Evolutionary conservation across 2,797 vertebrate species (phyloP), one percentile per base, ranked within the genome.

Genomic region (Hemibagrus guttatus): DNA sequence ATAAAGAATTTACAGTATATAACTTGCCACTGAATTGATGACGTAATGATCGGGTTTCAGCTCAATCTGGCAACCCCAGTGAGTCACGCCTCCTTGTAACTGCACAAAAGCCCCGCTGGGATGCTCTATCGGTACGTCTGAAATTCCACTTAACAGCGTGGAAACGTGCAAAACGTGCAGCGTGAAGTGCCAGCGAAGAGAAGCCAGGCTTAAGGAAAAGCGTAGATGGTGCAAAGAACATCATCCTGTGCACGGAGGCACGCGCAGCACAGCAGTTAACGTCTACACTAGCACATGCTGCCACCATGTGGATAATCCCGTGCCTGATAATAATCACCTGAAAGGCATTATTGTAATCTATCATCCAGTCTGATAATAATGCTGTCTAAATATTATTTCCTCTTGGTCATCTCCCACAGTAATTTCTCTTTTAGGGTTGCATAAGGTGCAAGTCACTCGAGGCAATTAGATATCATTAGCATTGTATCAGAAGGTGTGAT

Each of bases 241-340:
- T 76, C 49, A 75, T 17, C 28, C 54, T 54, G 13, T 49, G 42
- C 42, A 49, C 35, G 17, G 69, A 13, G 69, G 69, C 69, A 42
- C 69, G 69, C 39, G 69, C 69, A 2, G 39, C 69, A 26, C 2
- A 26, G 69, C 69, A 46, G 11, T n/a, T 23, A 17, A n/a, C 19
- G 1, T 23, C 49, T 59, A 13, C 69, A 23, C 21, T 28, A 19
- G 75, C 66, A 28, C 54, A 46, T 92, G 89, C 89, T 92, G 92
- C 93, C 93, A 86, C 88, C 93, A 89, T 75, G 91, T 92, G 92
- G 59, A 87, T 58, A 39, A 49, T 82, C 14, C 63, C 49, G 16
- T 56, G n/a, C 0, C 11, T 39, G 19, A 12, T 23, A 35, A 23
- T 13, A 6, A 39, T 23, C 54, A 23, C 28, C 19, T 79, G 54